Evolutionary conservation across 2,888 invertebrate genomes (phyloP).

Genomic region (Parasteatoda lunata): DNA sequence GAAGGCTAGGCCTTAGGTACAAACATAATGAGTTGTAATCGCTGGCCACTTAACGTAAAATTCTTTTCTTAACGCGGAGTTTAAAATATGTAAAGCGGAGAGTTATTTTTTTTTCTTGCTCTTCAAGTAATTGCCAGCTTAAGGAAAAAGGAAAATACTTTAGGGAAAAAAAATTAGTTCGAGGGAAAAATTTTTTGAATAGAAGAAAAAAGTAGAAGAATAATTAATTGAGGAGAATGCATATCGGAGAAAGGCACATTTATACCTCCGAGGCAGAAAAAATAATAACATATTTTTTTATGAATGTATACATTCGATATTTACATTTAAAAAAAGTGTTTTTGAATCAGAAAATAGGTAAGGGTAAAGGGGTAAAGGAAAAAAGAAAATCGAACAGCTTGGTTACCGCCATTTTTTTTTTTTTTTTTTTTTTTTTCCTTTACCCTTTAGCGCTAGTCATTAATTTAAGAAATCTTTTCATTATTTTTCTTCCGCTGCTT

Average conservation of each 20-base stretch:
- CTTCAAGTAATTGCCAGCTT: conserved; percentile 62
- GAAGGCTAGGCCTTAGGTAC: conserved; percentile 47
- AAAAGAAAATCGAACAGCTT: conserved; percentile 37
- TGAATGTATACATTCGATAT: conserved; percentile 30
- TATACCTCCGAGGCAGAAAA: conserved; percentile 49
- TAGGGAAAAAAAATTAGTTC: conserved; percentile 18
- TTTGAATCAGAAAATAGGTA: conserved; percentile 28
- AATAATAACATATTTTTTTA: conserved; percentile 45
- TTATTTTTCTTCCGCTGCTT: background rate
- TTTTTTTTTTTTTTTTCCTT: too few relatives aligned
- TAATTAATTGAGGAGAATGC: conserved; percentile 62
- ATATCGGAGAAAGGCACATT: conserved; percentile 62
- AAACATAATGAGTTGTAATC: conserved; percentile 66
- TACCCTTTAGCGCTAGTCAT: conserved; percentile 22
- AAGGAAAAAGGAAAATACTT: conserved; percentile 50
- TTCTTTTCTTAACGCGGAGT: conserved; percentile 56
- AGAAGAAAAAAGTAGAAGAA: conserved; percentile 29
- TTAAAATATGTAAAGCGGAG: conserved; percentile 61
- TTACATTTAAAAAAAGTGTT: conserved; percentile 51
- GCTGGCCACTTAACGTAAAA: conserved; percentile 59
- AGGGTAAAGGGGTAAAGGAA: background rate
- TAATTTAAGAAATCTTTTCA: conserved; percentile 47
- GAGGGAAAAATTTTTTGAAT: conserved; percentile 25
- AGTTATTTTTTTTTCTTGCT: conserved; percentile 20
- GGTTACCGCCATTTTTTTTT: conserved; percentile 47